Base-by-base conservation (phyloP, 2,113 vertebrate species). In the Rhizomys pruinosus region DNA sequence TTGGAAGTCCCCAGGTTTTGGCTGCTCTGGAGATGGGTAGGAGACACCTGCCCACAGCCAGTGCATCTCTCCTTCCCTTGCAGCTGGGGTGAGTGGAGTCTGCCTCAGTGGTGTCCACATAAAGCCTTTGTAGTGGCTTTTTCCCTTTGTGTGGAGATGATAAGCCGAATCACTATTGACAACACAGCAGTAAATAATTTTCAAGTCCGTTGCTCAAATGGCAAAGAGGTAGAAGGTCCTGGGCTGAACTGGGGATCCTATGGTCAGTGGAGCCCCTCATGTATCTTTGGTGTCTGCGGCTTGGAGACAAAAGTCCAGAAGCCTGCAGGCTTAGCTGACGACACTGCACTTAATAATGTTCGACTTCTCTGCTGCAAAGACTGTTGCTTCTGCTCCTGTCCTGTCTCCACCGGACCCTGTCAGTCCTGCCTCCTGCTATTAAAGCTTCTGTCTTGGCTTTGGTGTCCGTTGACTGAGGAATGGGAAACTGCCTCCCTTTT, bases 41-140 rank as follows among this genome's bases (percentile, higher is more conserved):
- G 13, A 47, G 22, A 47, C 2, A 1, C 42, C 15, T 52, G 47
- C 59, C 1, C 52, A 32, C 59, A 79, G 44, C 15, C 52, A 34
- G 22, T 0, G 10, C 13, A 0, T 39, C 63, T 66, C n/a, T 52
- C 8, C 5, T 47, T 91, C 88, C 71, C 84, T 87, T 90, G 47
- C 66, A 97, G 97, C 55, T 98, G 98, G 98, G 97, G 97, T 17
- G 32, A 32, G 1, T 98, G 98, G 98, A 97, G 93, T 34, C 86
- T 73, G 84, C 97, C 97, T 0, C 91, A 92, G 27, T 87, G n/a
- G n/a, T n/a, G n/a, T 44, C 94, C 95, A 0, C 15, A 2, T 22
- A 76, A 93, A 1, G 32, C 80, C n/a, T 97, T 96, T 69, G 32
- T 98, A 11, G 74, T 96, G 72, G 93, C 98, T 47, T 98, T 98